Conservation (phyloP, 1,140 invertebrate species). For the Mercenaria mercenaria region DNA sequence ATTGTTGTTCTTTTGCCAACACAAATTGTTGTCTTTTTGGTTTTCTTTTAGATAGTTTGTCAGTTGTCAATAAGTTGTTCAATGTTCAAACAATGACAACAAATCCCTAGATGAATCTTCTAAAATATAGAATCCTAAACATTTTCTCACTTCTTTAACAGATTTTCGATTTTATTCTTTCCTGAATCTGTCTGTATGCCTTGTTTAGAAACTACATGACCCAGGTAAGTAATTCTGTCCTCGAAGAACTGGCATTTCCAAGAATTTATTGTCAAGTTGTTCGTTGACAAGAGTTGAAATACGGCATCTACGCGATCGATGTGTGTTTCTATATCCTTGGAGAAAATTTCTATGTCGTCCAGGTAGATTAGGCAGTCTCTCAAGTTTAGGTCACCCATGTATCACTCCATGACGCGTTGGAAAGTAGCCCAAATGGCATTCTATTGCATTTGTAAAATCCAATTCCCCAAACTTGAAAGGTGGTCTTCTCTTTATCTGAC, state of each 20-base stretch:
- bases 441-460: no score
- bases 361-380: no score
- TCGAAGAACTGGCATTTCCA: no score
- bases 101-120: neutral
- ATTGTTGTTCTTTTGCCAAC: neutral
- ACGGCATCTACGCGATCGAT: neutral
- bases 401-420: no score
- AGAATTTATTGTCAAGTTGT: no score
- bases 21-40: neutral
- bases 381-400: no score
- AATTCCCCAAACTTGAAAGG: no score
- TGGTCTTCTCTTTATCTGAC: no score
- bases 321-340: neutral
- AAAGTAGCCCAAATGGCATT: no score
- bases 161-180: neutral
- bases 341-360: no score
- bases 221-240: neutral
- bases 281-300: neutral
- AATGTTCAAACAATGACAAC: neutral
- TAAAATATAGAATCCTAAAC: neutral
- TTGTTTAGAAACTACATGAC: constrained; percentile 3
- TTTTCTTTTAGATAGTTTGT: neutral
- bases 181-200: no score
- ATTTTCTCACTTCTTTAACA: neutral
- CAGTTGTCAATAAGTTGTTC: neutral